Percentiles rank a stretch among this genome's conserved stretches.
Conservation (phyloP, 2,888 invertebrate species). For the Napeogenes inachia region DNA sequence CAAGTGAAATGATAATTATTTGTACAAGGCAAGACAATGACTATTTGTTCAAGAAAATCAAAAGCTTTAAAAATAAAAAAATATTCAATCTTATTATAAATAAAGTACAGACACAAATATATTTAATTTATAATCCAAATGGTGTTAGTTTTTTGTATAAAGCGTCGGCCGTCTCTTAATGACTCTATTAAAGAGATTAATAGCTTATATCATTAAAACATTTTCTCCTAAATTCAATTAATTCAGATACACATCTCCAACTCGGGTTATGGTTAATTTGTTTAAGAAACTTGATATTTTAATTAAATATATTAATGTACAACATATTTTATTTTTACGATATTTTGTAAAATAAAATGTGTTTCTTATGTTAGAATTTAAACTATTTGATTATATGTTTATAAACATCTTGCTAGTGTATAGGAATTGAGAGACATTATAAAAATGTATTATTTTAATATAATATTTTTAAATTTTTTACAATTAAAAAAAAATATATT, state of each 20-base stretch:
- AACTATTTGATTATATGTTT: no score
- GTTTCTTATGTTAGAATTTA: no score
- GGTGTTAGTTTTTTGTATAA: slow-evolving; percentile 40
- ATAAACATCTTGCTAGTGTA: no score
- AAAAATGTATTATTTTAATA: no score
- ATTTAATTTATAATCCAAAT: slow-evolving; percentile 8
- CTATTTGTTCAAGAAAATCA: no score
- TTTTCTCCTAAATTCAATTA: slow-evolving; percentile 73
- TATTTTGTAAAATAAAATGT: background rate
- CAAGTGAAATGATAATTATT: no score
- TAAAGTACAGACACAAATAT: slow-evolving; percentile 10
- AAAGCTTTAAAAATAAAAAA: no score
- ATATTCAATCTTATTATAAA: no score
- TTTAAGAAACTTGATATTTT: slow-evolving; percentile 35
- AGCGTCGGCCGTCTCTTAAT: slow-evolving; percentile 65
- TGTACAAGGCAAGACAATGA: no score
- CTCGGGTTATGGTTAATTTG: slow-evolving; percentile 34
- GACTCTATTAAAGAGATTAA: slow-evolving; percentile 76
- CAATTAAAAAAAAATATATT: no score
- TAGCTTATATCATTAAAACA: slow-evolving; percentile 61
- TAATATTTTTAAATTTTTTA: no score
- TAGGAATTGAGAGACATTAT: no score
- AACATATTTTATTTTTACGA: background rate
- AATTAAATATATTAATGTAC: slow-evolving; percentile 21
- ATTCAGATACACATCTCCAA: slow-evolving; percentile 58